Conservation (phyloP, 2,797 vertebrate genomes). For the Enteromius argenteus region DNA sequence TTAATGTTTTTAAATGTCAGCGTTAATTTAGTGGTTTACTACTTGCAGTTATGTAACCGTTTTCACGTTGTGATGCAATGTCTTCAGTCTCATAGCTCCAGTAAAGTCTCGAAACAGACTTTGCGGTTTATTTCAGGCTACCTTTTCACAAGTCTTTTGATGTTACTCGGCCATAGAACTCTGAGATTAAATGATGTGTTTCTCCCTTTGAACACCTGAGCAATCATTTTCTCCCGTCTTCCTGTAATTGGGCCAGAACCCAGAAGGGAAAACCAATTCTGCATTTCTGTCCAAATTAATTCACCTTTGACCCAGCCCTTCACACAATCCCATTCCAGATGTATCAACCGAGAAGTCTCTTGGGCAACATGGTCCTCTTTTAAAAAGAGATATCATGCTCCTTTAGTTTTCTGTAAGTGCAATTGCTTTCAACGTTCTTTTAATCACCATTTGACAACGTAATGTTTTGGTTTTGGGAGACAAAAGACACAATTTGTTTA, state of each 20-base stretch:
- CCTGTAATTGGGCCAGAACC: slow-evolving; percentile 64
- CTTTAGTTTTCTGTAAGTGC: background rate
- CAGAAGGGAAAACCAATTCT: slow-evolving; percentile 57
- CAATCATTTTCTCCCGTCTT: slow-evolving; percentile 67
- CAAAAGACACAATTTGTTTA: slow-evolving; percentile 41
- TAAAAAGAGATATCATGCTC: background rate
- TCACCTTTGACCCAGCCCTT: slow-evolving; percentile 43
- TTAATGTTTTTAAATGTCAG: background rate
- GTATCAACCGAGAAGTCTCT: slow-evolving; percentile 70
- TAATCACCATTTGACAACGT: background rate
- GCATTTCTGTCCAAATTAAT: slow-evolving; percentile 55
- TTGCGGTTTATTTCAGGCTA: background rate
- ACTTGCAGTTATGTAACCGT: background rate
- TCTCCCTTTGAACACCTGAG: slow-evolving; percentile 63
- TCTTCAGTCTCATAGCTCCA: slow-evolving; percentile 7
- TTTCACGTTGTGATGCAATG: background rate
- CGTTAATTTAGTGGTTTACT: background rate
- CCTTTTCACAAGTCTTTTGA: slow-evolving; percentile 34
- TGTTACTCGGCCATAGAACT: slow-evolving; percentile 1
- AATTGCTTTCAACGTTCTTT: background rate
- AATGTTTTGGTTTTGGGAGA: slow-evolving; percentile 27
- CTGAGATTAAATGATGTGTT: slow-evolving; percentile 55
- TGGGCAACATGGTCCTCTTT: background rate
- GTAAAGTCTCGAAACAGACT: slow-evolving; percentile 19
- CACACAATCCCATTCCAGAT: slow-evolving; percentile 61